These are phyloP conservation scores for Orthochromis indermauri DNA, from an alignment of 2,113 vertebrate species.

Conservation along the genomic window DNA sequence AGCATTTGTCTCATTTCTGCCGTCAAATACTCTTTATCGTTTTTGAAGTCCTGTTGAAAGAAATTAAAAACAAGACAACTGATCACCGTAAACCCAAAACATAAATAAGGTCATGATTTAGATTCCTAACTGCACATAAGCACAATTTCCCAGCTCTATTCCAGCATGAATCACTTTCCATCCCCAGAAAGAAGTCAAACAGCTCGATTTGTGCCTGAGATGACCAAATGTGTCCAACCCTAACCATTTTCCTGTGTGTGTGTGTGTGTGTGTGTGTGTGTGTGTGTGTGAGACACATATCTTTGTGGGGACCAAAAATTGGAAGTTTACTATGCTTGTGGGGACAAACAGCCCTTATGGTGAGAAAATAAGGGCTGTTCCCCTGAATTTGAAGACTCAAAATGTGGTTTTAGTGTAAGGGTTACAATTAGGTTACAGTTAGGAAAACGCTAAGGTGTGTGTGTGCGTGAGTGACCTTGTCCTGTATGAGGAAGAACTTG, in stretches of 20 bases:
- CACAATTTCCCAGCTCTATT: not conserved
- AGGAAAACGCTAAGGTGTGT: not conserved
- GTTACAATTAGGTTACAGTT: not conserved
- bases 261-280: not conserved
- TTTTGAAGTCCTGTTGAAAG: conserved; percentile 83
- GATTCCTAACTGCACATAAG: not conserved
- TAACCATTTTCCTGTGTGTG: not conserved
- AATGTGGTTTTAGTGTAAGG: not conserved
- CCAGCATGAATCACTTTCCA: not conserved
- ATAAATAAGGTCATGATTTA: not conserved
- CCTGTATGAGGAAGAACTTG: conserved; percentile 92
- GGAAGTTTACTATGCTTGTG: not conserved
- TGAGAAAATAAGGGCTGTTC: not conserved
- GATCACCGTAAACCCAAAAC: not conserved
- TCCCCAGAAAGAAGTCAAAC: not conserved
- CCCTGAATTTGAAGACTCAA: not conserved
- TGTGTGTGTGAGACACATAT: not conserved
- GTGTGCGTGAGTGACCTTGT: conserved; percentile 77
- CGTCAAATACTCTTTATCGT: conserved; percentile 90
- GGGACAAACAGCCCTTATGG: not conserved
- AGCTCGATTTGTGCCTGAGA: not conserved
- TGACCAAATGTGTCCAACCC: not conserved
- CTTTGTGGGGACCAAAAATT: not conserved
- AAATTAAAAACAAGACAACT: not conserved
- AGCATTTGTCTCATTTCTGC: conserved; percentile 88